Conservation (phyloP, 2,888 invertebrate species). For the Ectemnius continuus region DNA sequence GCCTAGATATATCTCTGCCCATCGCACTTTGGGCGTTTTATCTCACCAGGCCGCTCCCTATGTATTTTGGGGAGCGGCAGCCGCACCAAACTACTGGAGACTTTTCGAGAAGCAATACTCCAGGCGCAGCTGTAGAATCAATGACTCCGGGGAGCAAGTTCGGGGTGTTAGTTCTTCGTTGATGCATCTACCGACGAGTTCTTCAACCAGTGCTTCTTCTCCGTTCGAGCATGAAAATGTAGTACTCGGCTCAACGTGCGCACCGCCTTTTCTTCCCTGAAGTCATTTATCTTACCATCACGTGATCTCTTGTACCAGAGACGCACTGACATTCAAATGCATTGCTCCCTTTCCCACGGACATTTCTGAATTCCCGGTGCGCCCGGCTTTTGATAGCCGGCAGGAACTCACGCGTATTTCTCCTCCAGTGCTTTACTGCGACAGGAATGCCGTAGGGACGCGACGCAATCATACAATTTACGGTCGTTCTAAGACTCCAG, state of each 20-base stretch:
- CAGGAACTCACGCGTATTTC: no score
- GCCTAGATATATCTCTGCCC: slow-evolving; percentile 51
- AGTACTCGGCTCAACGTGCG: slow-evolving; percentile 59
- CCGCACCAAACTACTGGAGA: neutral
- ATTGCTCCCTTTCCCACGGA: neutral
- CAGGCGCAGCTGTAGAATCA: neutral
- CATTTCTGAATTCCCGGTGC: neutral
- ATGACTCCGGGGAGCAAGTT: neutral
- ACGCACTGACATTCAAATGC: neutral
- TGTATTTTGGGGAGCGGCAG: neutral
- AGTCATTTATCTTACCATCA: neutral
- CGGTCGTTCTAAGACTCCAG: no score
- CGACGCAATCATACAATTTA: no score
- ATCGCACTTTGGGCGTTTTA: slow-evolving; percentile 11
- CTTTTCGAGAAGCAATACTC: neutral
- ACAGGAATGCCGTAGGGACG: no score
- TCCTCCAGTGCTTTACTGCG: no score
- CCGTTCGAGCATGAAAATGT: slow-evolving; percentile 62
- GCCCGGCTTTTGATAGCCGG: no score
- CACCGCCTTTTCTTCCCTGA: slow-evolving; percentile 31
- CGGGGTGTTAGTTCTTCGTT: slow-evolving; percentile 24
- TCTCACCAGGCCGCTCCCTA: slow-evolving; percentile 9
- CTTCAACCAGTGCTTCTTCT: slow-evolving; percentile 48
- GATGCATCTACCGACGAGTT: slow-evolving; percentile 20
- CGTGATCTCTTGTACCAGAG: neutral